Evolutionary conservation across 2,797 vertebrate species (phyloP).

Genomic region (Setipinna tenuifilis): DNA sequence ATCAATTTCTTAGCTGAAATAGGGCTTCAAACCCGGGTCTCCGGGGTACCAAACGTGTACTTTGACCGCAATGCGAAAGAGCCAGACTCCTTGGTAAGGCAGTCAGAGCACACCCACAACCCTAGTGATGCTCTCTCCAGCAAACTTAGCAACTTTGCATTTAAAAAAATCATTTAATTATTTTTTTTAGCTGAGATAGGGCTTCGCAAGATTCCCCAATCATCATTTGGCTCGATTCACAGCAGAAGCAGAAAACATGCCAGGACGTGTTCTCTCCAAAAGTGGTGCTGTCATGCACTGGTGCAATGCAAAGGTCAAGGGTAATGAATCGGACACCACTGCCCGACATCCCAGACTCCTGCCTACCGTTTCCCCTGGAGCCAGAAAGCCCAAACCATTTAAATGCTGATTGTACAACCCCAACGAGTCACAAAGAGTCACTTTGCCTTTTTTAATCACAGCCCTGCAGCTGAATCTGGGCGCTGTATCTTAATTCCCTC

Average conservation of each 20-base stretch:
- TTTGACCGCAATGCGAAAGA: no score
- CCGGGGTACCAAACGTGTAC: no score
- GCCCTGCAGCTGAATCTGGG: neutral
- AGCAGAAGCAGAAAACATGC: neutral
- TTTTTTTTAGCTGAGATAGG: neutral
- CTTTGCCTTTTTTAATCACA: conserved; percentile 37
- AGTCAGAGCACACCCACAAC: no score
- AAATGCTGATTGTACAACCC: conserved; percentile 40
- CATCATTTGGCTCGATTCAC: neutral
- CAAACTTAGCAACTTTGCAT: neutral
- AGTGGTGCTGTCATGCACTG: neutral
- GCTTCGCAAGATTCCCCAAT: neutral
- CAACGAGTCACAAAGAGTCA: conserved; percentile 43
- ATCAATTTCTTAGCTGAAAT: no score
- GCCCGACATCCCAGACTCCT: neutral
- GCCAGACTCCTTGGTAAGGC: no score
- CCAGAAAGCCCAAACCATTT: neutral
- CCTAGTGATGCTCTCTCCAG: no score
- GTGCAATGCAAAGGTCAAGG: neutral
- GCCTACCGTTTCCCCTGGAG: neutral
- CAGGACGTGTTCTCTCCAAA: conserved; percentile 12
- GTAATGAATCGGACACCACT: neutral
- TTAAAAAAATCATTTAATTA: neutral
- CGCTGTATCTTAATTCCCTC: neutral
- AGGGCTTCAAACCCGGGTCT: no score